These are phyloP conservation scores for Chanos chanos DNA, from an alignment of 2,797 vertebrate species.

Conservation along the genomic window DNA sequence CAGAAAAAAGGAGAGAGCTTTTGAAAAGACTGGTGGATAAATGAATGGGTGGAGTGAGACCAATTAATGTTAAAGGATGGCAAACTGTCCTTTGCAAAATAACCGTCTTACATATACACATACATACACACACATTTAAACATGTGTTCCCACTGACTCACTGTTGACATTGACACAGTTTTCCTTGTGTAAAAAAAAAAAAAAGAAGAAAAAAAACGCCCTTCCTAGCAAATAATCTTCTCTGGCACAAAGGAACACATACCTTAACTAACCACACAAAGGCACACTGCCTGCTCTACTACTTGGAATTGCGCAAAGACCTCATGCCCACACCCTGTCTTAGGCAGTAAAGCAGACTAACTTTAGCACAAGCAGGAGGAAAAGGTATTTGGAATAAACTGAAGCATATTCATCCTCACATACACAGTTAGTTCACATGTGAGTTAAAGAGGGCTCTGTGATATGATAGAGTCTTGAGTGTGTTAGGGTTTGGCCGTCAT, in stretches of 20 bases:
- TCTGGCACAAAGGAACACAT: conserved; percentile 52
- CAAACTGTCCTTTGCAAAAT: background rate
- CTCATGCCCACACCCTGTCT: conserved; percentile 56
- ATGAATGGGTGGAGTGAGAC: conserved; percentile 6
- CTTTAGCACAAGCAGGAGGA: conserved; percentile 20
- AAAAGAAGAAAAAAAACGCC: too few relatives aligned
- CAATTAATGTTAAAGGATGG: conserved; percentile 9
- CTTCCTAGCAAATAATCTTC: conserved; percentile 61
- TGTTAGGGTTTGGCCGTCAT: conserved; percentile 5
- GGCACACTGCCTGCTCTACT: conserved; percentile 42
- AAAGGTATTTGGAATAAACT: conserved; percentile 31
- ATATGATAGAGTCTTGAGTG: conserved; percentile 13
- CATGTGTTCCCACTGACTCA: conserved; percentile 51
- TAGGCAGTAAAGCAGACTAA: conserved; percentile 43
- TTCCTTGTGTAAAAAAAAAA: conserved; percentile 50
- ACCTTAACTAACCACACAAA: conserved; percentile 60
- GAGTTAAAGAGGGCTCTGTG: conserved; percentile 17
- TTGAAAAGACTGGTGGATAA: conserved; percentile 18
- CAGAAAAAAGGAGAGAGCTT: conserved; percentile 50
- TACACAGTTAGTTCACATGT: conserved; percentile 29
- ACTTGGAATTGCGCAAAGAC: conserved; percentile 47
- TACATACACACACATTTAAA: background rate
- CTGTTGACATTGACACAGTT: conserved; percentile 57
- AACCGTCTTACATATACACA: conserved; percentile 5
- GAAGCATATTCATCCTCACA: conserved; percentile 24